These are phyloP conservation scores for Ctenicera cuprea DNA, from an alignment of 2,888 invertebrate species.

Conservation along the genomic window DNA sequence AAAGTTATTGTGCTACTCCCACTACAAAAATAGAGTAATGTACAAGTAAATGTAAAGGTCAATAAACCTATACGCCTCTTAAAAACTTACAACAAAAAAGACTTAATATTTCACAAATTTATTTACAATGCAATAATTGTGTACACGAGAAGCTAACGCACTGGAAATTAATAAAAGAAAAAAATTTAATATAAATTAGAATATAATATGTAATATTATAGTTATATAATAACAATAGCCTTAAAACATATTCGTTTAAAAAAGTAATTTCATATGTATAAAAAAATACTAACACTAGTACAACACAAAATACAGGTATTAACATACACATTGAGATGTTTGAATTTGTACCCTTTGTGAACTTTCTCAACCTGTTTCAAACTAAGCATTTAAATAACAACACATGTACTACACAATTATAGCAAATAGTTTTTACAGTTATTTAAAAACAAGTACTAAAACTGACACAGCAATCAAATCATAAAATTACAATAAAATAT, in stretches of 20 bases:
- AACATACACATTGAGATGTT: too few species aligned
- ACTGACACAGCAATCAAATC: too few species aligned
- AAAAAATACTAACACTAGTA: neutral
- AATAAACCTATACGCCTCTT: too few species aligned
- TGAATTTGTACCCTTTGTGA: too few species aligned
- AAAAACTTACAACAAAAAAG: neutral
- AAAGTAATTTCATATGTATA: neutral
- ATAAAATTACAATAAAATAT: too few species aligned
- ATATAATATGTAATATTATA: slow-evolving; percentile 7
- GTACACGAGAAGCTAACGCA: slow-evolving; percentile 17
- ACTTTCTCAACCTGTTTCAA: too few species aligned
- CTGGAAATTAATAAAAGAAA: slow-evolving; percentile 12
- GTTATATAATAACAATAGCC: slow-evolving; percentile 37
- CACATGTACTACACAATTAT: too few species aligned
- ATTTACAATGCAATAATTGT: slow-evolving; percentile 2
- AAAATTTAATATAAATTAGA: slow-evolving; percentile 35
- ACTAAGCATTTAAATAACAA: too few species aligned
- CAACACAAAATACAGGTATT: neutral
- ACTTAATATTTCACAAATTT: neutral
- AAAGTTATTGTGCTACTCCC: slow-evolving; percentile 22
- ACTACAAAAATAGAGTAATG: neutral
- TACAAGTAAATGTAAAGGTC: neutral
- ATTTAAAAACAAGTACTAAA: too few species aligned
- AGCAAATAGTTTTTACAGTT: too few species aligned
- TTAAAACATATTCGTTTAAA: neutral